Evolutionary conservation across 2,113 vertebrate species (phyloP), one percentile per base, ranked within the genome.

Genomic region (Piprites chloris): DNA sequence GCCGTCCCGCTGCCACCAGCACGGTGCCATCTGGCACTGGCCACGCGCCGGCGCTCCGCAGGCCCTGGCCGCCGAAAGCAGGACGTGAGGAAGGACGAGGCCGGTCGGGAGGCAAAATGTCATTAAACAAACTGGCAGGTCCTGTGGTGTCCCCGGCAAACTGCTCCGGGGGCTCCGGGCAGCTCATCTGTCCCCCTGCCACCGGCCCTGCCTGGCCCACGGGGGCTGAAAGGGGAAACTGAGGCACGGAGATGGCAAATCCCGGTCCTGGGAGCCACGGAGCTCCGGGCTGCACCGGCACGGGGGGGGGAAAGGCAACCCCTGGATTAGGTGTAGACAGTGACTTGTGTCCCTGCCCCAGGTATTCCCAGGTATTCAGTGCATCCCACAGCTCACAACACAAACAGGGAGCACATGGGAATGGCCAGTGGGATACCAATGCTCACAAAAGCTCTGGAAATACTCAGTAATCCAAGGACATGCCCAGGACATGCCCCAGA

Each of bases 11-110:
- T 28, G 74, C 88, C 37, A 27, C 85, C 85, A 80, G 68, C 63
- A 12, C n/a, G 13, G 44, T 39, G 82, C 93, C 95, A 90, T 89
- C 85, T 89, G 93, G 47, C 61, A 1, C 5, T 89, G 93, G 77
- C 80, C 71, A 27, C 2, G n/a, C 14, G 79, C 71, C 41, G 20
- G 30, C 5, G 59, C 93, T 87, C 78, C 7, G 5, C 20, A 10
- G 77, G 81, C 62, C 74, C 69, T 82, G 87, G 71, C 76, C 27
- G 18, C 67, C 9, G 35, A 46, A 68, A 89, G 12, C 58, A 55
- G 87, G 90, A 91, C 19, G 14, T 5, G 69, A 55, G 23, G 49
- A 73, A 47, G 9, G 41, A 72, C 67, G 7, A 24, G 30, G 42
- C 46, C 0, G 0, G 61, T 15, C 9, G 55, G 82, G 52, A 87